phyloP scores from a whole-genome alignment of 2,113 vertebrate genomes.

The Recurvirostra avosetta region DNA sequence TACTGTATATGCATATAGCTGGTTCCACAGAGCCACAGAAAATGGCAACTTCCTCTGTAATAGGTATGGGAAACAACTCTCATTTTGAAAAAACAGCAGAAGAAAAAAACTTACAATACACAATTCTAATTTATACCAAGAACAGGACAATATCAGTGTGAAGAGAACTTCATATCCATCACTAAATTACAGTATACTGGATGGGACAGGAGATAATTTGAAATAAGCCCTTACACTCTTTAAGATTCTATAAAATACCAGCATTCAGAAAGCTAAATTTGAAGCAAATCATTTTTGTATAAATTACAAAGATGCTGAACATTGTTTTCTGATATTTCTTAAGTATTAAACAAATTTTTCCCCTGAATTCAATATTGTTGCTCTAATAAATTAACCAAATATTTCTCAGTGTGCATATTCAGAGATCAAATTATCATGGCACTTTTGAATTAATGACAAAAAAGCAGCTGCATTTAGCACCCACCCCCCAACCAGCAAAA shows the following conservation, averaged over 20 bases:
- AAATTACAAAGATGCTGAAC: not conserved
- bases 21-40: not conserved
- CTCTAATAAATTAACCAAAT: not conserved
- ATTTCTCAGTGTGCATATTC: not conserved
- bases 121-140: not conserved
- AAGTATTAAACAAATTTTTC: not conserved
- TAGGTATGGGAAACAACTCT: not conserved
- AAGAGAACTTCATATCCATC: not conserved
- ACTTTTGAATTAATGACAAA: conserved; percentile 21
- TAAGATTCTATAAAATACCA: not conserved
- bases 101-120: not conserved
- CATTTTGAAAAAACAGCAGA: not conserved
- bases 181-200: not conserved
- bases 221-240: not conserved
- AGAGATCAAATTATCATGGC: not conserved
- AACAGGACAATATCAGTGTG: not conserved
- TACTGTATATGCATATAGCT: not conserved
- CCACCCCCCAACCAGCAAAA: not conserved
- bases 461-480: not conserved
- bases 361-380: not conserved
- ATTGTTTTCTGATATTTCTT: not conserved
- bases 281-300: not conserved
- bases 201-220: not conserved
- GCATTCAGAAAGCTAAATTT: not conserved
- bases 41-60: not conserved